These are phyloP conservation scores for Ancistrus triradiatus DNA, from an alignment of 2,113 vertebrate species.

Conservation along the genomic window DNA sequence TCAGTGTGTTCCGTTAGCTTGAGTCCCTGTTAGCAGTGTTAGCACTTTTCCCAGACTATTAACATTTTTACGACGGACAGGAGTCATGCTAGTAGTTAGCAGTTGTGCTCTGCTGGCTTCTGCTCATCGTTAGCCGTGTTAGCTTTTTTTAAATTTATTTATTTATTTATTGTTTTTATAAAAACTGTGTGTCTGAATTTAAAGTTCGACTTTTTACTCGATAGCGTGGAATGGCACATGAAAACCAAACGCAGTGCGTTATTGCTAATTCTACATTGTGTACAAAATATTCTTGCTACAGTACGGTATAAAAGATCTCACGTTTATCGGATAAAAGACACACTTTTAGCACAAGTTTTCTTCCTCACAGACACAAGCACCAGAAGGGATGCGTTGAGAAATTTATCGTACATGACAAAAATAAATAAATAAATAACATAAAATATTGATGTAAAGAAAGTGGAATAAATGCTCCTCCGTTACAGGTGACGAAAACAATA, in stretches of 20 bases:
- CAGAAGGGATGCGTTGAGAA: conserved; percentile 57
- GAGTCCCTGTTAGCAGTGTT: too few relatives aligned
- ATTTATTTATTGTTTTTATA: neutral
- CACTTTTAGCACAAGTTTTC: conserved; percentile 45
- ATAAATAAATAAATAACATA: too few relatives aligned
- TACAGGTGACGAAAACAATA: too few relatives aligned
- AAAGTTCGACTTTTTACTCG: neutral
- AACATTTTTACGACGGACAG: too few relatives aligned
- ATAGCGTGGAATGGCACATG: conserved; percentile 33
- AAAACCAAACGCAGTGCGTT: conserved; percentile 58
- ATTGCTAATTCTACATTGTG: conserved; percentile 71
- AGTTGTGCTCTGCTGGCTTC: neutral
- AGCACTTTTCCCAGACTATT: too few relatives aligned
- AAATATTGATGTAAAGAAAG: too few relatives aligned
- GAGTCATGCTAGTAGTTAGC: too few relatives aligned
- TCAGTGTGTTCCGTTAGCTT: too few relatives aligned
- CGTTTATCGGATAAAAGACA: conserved; percentile 57
- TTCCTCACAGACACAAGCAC: conserved; percentile 64
- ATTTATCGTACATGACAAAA: neutral
- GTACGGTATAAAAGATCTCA: conserved; percentile 64
- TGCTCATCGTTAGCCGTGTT: conserved; percentile 9
- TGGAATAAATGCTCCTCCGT: too few relatives aligned
- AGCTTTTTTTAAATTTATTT: neutral
- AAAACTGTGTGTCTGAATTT: neutral
- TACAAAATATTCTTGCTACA: conserved; percentile 72